Percentiles rank a stretch among this genome's conserved stretches.
Evolutionary conservation across 2,888 invertebrate species (phyloP).

Genomic region (Sesia bembeciformis): DNA sequence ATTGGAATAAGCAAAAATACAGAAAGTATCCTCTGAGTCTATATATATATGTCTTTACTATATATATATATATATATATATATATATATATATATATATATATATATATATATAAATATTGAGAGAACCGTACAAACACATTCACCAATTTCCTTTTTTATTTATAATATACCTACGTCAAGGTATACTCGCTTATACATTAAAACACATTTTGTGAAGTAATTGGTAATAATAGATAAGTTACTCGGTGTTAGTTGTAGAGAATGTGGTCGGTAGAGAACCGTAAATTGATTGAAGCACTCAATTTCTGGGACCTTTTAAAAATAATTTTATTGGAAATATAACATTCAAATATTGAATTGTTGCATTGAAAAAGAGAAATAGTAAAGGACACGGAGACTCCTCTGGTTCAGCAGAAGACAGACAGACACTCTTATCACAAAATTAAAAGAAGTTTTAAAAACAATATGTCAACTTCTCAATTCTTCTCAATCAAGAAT

Average conservation of each 20-base stretch:
- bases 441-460: no score
- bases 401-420: no score
- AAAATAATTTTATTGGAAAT: conserved; percentile 2
- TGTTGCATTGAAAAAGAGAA: no score
- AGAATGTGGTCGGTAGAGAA: conserved; percentile 60
- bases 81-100: no score
- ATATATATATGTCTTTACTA: no score
- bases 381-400: no score
- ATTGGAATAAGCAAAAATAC: neutral
- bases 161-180: conserved; percentile 1
- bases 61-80: no score
- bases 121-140: conserved; percentile 19
- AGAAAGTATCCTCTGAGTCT: neutral
- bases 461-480: no score
- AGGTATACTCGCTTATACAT: conserved; percentile 20
- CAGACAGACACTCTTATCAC: no score
- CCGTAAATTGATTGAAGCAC: conserved; percentile 2
- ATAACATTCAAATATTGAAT: no score
- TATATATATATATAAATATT: no score
- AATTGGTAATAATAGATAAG: conserved; percentile 15
- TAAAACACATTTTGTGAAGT: neutral
- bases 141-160: neutral
- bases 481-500: no score
- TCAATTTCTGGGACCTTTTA: conserved; percentile 15
- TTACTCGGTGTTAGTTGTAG: conserved; percentile 61